Percentiles rank a stretch among this genome's conserved stretches.
These are phyloP conservation scores for Myrmophylax atrothorax DNA, from an alignment of 2,113 vertebrate species.

Conservation along the genomic window DNA sequence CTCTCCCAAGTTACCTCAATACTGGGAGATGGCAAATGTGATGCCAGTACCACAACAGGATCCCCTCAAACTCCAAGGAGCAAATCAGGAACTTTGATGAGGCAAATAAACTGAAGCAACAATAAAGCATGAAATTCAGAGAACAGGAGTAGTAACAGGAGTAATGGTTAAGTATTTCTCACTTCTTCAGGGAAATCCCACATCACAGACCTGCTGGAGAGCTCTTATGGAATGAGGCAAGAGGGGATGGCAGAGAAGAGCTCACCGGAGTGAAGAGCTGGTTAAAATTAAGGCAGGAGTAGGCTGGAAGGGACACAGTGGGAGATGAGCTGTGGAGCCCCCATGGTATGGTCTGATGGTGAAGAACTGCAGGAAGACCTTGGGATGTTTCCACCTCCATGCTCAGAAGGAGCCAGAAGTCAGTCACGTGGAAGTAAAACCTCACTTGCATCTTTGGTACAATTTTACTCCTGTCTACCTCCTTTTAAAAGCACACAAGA, in stretches of 20 bases:
- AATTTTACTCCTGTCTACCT: neutral
- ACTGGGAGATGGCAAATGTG: neutral
- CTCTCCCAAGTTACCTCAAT: neutral
- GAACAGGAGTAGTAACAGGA: neutral
- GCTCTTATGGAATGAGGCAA: neutral
- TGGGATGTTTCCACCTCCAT: neutral
- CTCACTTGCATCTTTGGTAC: neutral
- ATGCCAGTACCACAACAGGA: neutral
- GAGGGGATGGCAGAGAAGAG: neutral
- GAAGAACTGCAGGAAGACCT: neutral
- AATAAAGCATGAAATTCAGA: neutral
- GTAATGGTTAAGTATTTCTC: rapidly evolving
- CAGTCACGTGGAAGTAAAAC: neutral
- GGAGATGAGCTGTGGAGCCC: neutral
- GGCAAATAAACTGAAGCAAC: neutral
- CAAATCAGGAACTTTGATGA: neutral
- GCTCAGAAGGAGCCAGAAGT: neutral
- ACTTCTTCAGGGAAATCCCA: neutral
- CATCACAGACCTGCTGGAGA: neutral
- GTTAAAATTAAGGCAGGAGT: neutral
- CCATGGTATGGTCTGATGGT: rapidly evolving
- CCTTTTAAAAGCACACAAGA: neutral
- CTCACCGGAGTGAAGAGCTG: neutral
- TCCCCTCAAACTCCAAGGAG: neutral
- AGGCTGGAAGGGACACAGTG: rapidly evolving